These are phyloP conservation scores for Pocillopora grandis DNA, from an alignment of 92 coral and sea anemone genomes.

Conservation along the genomic window DNA sequence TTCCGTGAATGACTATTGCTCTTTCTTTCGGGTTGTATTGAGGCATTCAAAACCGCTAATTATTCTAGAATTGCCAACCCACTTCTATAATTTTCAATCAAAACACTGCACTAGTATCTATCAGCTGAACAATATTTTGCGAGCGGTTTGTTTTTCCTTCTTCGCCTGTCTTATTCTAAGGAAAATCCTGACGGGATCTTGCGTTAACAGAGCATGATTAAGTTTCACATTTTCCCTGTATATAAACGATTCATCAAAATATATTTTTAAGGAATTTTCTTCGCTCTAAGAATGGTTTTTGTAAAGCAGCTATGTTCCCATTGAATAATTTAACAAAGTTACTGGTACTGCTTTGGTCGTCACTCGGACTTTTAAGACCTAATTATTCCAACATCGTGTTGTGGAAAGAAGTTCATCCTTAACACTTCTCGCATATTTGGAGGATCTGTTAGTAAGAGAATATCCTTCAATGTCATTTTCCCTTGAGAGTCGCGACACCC, in stretches of 20 bases:
- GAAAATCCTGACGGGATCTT: neutral
- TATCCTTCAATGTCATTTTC: too few relatives aligned
- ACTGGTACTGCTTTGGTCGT: constrained; percentile 29
- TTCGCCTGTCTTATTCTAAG: neutral
- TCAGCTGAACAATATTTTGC: constrained; percentile 12
- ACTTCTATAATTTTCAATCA: neutral
- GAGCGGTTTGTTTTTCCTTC: neutral
- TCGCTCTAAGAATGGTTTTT: neutral
- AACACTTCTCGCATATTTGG: too few relatives aligned
- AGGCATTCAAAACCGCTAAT: neutral
- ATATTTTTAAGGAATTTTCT: neutral
- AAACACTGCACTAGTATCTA: neutral
- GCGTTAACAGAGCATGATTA: neutral
- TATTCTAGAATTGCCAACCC: neutral
- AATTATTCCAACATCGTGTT: too few relatives aligned
- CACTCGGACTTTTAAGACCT: neutral
- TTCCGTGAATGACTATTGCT: neutral
- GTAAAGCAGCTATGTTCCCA: constrained; percentile 37
- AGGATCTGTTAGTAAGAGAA: too few relatives aligned
- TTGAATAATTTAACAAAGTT: constrained; percentile 34
- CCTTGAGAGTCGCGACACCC: too few relatives aligned
- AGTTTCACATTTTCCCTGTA: too few relatives aligned
- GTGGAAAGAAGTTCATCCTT: too few relatives aligned
- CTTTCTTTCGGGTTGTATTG: neutral
- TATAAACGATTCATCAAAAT: neutral